Evolutionary conservation across 2,797 vertebrate genomes (phyloP).

Genomic region (Acanthurus tractus): DNA sequence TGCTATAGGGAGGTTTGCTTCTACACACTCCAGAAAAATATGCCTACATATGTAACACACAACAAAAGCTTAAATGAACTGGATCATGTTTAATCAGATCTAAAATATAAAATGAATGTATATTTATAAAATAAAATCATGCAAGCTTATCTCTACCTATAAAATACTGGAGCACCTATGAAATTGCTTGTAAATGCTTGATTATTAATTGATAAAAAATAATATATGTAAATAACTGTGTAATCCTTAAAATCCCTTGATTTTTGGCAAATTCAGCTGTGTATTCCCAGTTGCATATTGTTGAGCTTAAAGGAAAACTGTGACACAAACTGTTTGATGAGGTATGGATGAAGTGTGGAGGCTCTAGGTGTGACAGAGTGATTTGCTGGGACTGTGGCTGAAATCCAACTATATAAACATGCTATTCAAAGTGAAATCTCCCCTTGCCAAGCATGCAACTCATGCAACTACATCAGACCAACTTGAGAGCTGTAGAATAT

Average conservation of each 20-base stretch:
- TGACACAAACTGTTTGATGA: neutral
- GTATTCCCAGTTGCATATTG: neutral
- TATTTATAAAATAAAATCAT: neutral
- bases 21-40: neutral
- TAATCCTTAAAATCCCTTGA: too few relatives aligned
- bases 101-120: neutral
- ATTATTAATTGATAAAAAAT: too few relatives aligned
- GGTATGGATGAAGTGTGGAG: neutral
- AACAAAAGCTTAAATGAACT: neutral
- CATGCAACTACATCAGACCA: neutral
- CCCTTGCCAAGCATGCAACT: neutral
- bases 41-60: neutral
- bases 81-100: neutral
- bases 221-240: too few relatives aligned
- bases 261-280: neutral
- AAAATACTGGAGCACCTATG: neutral
- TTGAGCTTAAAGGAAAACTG: neutral
- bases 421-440: neutral
- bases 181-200: too few relatives aligned
- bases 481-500: neutral
- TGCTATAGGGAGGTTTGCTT: neutral
- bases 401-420: constrained; percentile 1
- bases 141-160: neutral
- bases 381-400: neutral
- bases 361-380: neutral